Base-by-base conservation (phyloP, 2,797 vertebrate species). In the Strix occidentalis region DNA sequence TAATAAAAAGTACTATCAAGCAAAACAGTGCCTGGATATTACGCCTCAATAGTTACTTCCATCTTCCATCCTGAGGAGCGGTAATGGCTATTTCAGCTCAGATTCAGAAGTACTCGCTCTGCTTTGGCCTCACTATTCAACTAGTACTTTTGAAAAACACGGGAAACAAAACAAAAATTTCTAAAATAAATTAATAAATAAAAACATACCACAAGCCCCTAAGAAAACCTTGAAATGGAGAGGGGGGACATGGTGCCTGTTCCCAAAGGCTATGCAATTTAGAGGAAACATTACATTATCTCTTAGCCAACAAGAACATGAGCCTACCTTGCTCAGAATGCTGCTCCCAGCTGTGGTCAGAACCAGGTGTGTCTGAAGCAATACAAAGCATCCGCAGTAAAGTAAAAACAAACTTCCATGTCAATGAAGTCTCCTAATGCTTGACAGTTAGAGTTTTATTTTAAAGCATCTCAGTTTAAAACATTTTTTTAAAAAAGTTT, bases 161-260 rank as follows among this genome's bases (percentile, higher is more conserved):
- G 4, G 9, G 10, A 41, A 65, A 65, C 7, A 53, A 57, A 64
- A 35, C 10, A 39, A 45, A 6, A 29, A 31, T 26, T 16, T 61
- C 25, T 61, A 37, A 70, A 70, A 37, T 14, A 58, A 65, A 31
- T 46, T 33, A 43, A 39, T 35, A 45, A 57, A 65, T 33, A 65
- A 51, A n/a, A 53, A 1, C 5, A 25, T 5, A 50, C 12, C 17
- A 23, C 20, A 23, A 39, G 29, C 10, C 28, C 37, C 10, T 39
- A 45, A 64, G 16, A 81, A 48, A 64, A 53, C 10, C 15, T 18
- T 9, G 24, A 51, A 43, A 45, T 9, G 1, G 4, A 10, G 7
- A 17, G 2, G 3, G 2, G 9, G 7, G 12, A 26, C 6, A 13
- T 39, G 25, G 16, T 2, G 3, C 7, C 39, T 51, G 13, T 57